phyloP scores from a whole-genome alignment of 2,113 vertebrate genomes.

The Rhipidura dahli region DNA sequence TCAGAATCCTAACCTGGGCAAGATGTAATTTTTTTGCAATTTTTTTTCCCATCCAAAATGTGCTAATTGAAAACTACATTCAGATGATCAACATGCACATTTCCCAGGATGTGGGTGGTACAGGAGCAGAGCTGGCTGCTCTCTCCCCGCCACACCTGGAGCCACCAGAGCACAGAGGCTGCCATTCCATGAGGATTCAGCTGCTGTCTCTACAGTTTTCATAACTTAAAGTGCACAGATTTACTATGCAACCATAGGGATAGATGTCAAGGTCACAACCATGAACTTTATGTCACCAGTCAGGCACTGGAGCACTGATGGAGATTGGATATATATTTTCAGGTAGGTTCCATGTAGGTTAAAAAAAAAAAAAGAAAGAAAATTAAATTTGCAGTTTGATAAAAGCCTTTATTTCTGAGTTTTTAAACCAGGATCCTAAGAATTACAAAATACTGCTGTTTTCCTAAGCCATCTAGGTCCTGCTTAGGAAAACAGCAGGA shows the following conservation, averaged over 20 bases:
- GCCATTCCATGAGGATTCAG: background rate
- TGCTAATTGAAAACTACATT: background rate
- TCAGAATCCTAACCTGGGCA: background rate
- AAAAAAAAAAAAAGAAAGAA: background rate
- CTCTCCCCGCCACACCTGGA: background rate
- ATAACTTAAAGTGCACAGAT: background rate
- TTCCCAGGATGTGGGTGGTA: background rate
- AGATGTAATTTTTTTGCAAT: rapidly evolving
- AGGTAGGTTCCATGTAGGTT: background rate
- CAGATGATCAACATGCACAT: background rate
- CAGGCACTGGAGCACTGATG: background rate
- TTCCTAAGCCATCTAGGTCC: background rate
- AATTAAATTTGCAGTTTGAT: background rate
- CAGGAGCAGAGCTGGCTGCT: background rate
- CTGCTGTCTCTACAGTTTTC: background rate
- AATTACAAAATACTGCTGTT: too few relatives aligned
- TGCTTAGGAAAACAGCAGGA: background rate
- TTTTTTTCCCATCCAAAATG: background rate
- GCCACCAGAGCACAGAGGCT: background rate
- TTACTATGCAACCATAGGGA: background rate
- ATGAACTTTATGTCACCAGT: background rate
- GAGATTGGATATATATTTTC: background rate
- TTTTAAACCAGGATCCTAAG: background rate
- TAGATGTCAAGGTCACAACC: background rate
- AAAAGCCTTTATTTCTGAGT: background rate